Evolutionary conservation across 2,113 vertebrate genomes (phyloP).

Genomic region (Lophius piscatorius): DNA sequence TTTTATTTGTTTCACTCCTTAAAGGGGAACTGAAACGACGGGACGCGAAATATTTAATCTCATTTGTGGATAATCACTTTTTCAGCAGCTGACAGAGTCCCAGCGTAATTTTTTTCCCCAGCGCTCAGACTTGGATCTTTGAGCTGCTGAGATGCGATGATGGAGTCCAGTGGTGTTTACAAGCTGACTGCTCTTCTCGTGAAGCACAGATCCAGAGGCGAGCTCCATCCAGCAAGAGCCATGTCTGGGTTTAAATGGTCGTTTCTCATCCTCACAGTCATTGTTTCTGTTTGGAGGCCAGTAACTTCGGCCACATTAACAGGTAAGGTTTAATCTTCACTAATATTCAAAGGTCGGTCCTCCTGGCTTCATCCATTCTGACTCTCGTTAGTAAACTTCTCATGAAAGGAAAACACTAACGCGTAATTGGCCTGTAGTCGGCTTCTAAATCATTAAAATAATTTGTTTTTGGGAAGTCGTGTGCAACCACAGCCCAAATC

Average conservation of each 20-base stretch:
- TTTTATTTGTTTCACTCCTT: background rate
- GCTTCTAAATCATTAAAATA: slow-evolving; percentile 36
- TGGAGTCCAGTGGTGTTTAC: slow-evolving; percentile 35
- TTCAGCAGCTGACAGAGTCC: slow-evolving; percentile 6
- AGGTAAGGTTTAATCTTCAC: slow-evolving; percentile 50
- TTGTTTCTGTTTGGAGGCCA: slow-evolving; percentile 10
- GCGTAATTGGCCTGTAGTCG: slow-evolving; percentile 49
- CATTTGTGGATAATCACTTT: slow-evolving; percentile 31
- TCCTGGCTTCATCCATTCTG: background rate
- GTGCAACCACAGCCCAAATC: slow-evolving; percentile 48
- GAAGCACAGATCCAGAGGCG: slow-evolving; percentile 10
- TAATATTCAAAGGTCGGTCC: background rate
- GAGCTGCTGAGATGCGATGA: slow-evolving; percentile 62
- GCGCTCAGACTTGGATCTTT: background rate
- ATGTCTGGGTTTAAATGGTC: slow-evolving; percentile 26
- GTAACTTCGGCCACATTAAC: slow-evolving; percentile 30
- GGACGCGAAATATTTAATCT: slow-evolving; percentile 6
- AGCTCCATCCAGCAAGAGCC: background rate
- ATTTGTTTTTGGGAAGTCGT: slow-evolving; percentile 46
- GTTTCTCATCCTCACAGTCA: slow-evolving; percentile 7
- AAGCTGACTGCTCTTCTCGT: slow-evolving; percentile 15
- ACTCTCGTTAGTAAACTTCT: slow-evolving; percentile 4
- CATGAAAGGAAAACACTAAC: slow-evolving; percentile 31
- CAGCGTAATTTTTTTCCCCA: background rate
- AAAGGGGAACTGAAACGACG: slow-evolving; percentile 44